Evolutionary conservation across 2,797 vertebrate genomes (phyloP).

Genomic region (Oreonectes daqikongensis): DNA sequence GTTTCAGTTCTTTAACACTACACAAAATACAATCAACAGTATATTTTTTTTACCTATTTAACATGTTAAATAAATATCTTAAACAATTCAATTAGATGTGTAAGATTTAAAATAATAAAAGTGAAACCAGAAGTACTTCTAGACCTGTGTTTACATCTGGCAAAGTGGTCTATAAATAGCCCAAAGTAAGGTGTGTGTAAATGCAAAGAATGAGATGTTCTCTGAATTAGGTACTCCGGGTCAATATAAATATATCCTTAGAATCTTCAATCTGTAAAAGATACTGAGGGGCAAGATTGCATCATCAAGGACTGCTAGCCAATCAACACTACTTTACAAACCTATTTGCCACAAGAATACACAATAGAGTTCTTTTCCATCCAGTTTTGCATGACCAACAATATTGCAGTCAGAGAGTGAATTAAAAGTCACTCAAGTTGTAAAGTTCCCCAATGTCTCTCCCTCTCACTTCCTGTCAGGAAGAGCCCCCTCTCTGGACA

Average conservation of each 20-base stretch:
- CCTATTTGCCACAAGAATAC: conserved; percentile 62
- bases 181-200: too few species aligned
- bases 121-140: too few species aligned
- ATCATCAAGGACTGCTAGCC: background rate
- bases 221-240: background rate
- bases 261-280: background rate
- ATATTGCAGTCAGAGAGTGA: conserved; percentile 80
- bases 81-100: too few species aligned
- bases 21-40: too few species aligned
- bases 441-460: conserved; percentile 82
- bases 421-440: conserved; percentile 89
- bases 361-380: conserved; percentile 59
- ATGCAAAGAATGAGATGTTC: too few species aligned
- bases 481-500: conserved; percentile 81
- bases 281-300: background rate
- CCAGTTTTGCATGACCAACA: conserved; percentile 74
- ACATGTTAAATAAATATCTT: too few species aligned
- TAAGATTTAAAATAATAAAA: too few species aligned
- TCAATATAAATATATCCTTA: too few species aligned
- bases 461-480: conserved; percentile 92
- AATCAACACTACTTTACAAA: conserved; percentile 17
- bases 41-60: too few species aligned
- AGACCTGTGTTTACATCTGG: too few species aligned
- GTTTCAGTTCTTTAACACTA: too few species aligned
- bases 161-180: too few species aligned